These are phyloP conservation scores for Platalea minor DNA, from an alignment of 2,797 vertebrate genomes.

Conservation along the genomic window DNA sequence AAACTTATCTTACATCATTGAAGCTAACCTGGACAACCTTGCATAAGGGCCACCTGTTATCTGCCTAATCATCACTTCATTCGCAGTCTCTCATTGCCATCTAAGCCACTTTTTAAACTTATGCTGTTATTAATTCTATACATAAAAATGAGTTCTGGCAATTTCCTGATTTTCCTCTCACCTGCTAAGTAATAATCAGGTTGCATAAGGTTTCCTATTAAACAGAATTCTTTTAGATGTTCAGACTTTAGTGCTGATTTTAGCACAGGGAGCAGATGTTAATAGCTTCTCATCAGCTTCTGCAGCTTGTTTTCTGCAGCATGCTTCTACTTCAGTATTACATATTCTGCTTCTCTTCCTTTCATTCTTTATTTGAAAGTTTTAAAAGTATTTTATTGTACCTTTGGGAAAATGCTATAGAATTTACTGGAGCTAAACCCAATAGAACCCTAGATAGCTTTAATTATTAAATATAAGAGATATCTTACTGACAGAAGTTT, in stretches of 20 bases:
- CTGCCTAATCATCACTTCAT: constrained; percentile 44
- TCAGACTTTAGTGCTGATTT: constrained; percentile 17
- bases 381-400: not conserved
- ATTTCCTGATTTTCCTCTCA: constrained; percentile 56
- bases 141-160: constrained; percentile 43
- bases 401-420: not conserved
- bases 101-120: constrained; percentile 32
- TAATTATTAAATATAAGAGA: not conserved
- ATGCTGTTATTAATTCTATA: constrained; percentile 49
- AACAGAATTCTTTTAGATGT: constrained; percentile 7
- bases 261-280: constrained; percentile 18
- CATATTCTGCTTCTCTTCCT: not conserved
- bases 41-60: constrained; percentile 3
- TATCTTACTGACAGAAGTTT: not conserved
- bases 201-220: not conserved
- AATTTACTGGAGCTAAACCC: not conserved
- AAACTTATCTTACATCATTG: constrained; percentile 26
- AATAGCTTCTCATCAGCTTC: constrained; percentile 13
- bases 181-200: constrained; percentile 27
- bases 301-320: constrained; percentile 6
- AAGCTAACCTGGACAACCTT: constrained; percentile 28
- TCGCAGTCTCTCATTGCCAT: constrained; percentile 22
- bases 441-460: not conserved
- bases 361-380: not conserved
- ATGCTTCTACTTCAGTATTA: not conserved